phyloP scores from a whole-genome alignment of 2,888 invertebrate genomes.

The Sialis fuliginosa region DNA sequence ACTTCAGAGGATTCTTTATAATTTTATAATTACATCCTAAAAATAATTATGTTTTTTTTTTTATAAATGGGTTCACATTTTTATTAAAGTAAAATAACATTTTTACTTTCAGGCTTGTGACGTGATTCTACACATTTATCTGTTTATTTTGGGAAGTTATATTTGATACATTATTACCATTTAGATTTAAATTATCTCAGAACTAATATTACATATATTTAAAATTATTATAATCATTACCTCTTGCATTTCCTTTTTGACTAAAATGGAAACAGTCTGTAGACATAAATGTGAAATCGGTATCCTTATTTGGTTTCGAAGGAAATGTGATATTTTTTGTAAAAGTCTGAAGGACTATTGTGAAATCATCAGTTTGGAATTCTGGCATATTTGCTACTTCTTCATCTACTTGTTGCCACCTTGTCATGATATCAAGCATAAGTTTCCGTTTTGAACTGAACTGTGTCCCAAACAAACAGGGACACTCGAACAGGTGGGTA shows the following conservation, averaged over 20 bases:
- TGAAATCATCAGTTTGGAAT: constrained; percentile 34
- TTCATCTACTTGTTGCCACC: constrained; percentile 33
- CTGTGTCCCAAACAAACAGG: constrained; percentile 32
- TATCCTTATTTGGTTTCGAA: constrained; percentile 19
- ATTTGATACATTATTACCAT: too few species aligned
- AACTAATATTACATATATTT: not conserved
- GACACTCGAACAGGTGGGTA: constrained; percentile 30
- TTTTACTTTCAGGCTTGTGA: too few species aligned
- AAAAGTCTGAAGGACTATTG: constrained; percentile 35
- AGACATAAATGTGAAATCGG: constrained; percentile 33
- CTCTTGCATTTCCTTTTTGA: constrained; percentile 36
- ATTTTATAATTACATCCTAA: too few species aligned
- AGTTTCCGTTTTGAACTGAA: constrained; percentile 17
- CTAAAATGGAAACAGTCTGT: constrained; percentile 45
- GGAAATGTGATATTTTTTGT: constrained; percentile 27
- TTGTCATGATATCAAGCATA: constrained; percentile 27
- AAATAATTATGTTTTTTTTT: too few species aligned
- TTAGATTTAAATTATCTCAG: too few species aligned
- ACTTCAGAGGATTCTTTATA: too few species aligned
- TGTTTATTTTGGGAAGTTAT: too few species aligned
- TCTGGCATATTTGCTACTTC: constrained; percentile 28
- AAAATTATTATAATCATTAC: constrained; percentile 17
- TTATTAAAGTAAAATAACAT: too few species aligned
- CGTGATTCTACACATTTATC: too few species aligned
- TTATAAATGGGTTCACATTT: too few species aligned